phyloP scores from a whole-genome alignment of 1,140 invertebrate species.

The Homalodisca vitripennis region DNA sequence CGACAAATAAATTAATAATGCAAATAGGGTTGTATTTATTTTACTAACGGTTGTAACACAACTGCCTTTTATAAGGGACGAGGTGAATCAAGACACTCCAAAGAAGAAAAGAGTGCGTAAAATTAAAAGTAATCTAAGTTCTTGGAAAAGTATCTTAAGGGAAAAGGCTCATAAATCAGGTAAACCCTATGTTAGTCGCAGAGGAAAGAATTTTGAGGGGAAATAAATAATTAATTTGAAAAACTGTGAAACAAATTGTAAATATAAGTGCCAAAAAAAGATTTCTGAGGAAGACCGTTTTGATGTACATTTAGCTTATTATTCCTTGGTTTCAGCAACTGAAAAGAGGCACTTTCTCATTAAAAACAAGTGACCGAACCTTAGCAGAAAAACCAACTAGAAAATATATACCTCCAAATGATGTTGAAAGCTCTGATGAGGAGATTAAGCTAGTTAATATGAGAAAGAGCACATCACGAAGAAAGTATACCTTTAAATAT shows the following conservation, averaged over 20 bases:
- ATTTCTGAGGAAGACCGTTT: constrained; percentile 12
- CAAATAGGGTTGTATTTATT: too few relatives aligned
- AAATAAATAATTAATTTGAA: constrained; percentile 16
- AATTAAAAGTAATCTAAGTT: neutral
- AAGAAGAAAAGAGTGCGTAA: neutral
- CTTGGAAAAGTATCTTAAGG: neutral
- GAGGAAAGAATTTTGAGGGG: neutral
- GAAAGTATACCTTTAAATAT: neutral
- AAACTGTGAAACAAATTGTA: constrained; percentile 6
- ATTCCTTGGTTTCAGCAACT: neutral
- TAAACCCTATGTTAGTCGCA: neutral
- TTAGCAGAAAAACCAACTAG: neutral
- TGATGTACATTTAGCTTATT: neutral
- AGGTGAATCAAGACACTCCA: too few relatives aligned
- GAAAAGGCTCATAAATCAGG: neutral
- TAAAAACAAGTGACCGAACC: neutral
- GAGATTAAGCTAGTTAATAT: neutral
- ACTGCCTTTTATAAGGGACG: too few relatives aligned
- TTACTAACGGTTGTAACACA: too few relatives aligned
- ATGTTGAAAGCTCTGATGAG: neutral
- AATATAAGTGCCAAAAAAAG: constrained; percentile 11
- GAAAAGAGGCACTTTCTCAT: constrained; percentile 27
- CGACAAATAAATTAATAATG: too few relatives aligned
- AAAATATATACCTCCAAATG: neutral
- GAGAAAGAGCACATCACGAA: neutral